Conservation (phyloP, 2,113 vertebrate species). For the Leptosomus discolor region DNA sequence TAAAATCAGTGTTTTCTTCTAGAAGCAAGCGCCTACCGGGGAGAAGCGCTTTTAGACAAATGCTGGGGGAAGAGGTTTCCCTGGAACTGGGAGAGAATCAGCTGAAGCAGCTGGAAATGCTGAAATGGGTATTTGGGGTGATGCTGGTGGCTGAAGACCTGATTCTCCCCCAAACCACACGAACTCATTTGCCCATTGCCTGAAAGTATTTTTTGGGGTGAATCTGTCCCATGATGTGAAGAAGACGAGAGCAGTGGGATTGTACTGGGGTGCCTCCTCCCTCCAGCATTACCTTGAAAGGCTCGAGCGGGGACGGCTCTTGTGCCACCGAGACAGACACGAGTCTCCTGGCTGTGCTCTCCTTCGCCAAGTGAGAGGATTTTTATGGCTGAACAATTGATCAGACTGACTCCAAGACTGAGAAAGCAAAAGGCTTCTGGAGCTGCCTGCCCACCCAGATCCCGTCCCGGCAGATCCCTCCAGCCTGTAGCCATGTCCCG, state of each 20-base stretch:
- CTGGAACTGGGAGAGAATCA: background rate
- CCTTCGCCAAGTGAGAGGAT: fast-evolving
- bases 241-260: background rate
- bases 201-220: background rate
- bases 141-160: background rate
- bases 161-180: background rate
- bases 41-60: background rate
- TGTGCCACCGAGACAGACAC: background rate
- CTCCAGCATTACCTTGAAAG: background rate
- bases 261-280: fast-evolving
- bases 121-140: background rate
- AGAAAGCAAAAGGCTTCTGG: background rate
- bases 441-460: background rate
- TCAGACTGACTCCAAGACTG: background rate
- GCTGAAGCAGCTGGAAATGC: background rate
- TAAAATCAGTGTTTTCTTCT: background rate
- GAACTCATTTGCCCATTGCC: background rate
- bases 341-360: background rate
- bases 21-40: background rate
- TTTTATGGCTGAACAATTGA: background rate
- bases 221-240: fast-evolving
- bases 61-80: background rate
- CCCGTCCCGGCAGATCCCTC: background rate
- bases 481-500: background rate
- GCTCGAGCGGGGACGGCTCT: fast-evolving